Conservation (phyloP, 2,797 vertebrate genomes). For the Gymnoscopelus braueri region DNA sequence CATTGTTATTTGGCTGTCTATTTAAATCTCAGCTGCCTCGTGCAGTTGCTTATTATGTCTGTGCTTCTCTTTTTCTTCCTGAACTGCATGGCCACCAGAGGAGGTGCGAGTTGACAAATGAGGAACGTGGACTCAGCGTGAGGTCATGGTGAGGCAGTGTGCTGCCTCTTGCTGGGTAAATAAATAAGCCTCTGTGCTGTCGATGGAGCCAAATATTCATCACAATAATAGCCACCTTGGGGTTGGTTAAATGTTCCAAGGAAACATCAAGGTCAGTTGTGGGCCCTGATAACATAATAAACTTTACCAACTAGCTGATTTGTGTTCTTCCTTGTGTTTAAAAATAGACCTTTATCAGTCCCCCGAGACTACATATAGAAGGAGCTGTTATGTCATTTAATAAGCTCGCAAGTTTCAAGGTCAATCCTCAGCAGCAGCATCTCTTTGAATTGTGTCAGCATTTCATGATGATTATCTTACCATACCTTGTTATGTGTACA, state of each 20-base stretch:
- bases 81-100: slow-evolving; percentile 42
- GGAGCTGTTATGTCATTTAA: slow-evolving; percentile 62
- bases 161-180: slow-evolving; percentile 80
- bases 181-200: slow-evolving; percentile 80
- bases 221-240: slow-evolving; percentile 85
- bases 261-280: slow-evolving; percentile 84
- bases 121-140: slow-evolving; percentile 74
- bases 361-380: slow-evolving; percentile 42
- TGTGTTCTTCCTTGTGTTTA: slow-evolving; percentile 61
- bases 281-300: slow-evolving; percentile 79
- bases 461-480: too few relatives aligned
- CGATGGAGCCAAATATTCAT: slow-evolving; percentile 79
- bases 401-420: slow-evolving; percentile 47
- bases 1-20: slow-evolving; percentile 40
- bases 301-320: slow-evolving; percentile 76
- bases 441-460: slow-evolving; percentile 49
- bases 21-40: slow-evolving; percentile 32
- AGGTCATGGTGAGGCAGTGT: slow-evolving; percentile 74
- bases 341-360: slow-evolving; percentile 58
- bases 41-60: slow-evolving; percentile 43
- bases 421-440: slow-evolving; percentile 26
- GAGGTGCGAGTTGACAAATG: slow-evolving; percentile 79
- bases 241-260: slow-evolving; percentile 86
- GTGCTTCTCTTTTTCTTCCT: slow-evolving; percentile 41
- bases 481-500: too few relatives aligned